Percentiles rank a stretch among this genome's conserved stretches.
phyloP scores from a whole-genome alignment of 2,888 invertebrate species.

The Lasioglossum lativentre region DNA sequence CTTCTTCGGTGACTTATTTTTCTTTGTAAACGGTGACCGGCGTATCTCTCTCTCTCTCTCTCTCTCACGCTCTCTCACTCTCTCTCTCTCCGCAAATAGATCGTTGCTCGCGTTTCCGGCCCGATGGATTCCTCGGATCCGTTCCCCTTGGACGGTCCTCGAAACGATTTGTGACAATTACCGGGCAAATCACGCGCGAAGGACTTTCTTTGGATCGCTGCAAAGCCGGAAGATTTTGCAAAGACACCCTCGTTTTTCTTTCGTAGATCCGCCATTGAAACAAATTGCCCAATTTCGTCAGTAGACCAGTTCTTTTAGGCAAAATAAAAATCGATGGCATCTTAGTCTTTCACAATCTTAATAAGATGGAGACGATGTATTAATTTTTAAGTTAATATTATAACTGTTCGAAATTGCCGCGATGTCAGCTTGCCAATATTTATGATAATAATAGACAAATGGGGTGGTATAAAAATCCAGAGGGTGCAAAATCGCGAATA shows the following conservation, averaged over 20 bases:
- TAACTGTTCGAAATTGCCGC: too few relatives aligned
- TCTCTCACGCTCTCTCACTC: too few relatives aligned
- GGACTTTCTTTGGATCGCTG: background rate
- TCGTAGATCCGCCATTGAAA: too few relatives aligned
- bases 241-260: background rate
- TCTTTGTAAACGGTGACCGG: slow-evolving; percentile 51
- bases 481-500: too few relatives aligned
- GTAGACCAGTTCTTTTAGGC: too few relatives aligned
- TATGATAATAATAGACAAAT: too few relatives aligned
- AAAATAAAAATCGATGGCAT: background rate
- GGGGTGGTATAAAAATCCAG: too few relatives aligned
- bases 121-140: slow-evolving; percentile 34
- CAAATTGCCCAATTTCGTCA: background rate
- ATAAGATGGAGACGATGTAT: too few relatives aligned
- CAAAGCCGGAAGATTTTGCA: background rate
- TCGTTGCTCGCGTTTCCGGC: slow-evolving; percentile 42
- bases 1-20: slow-evolving; percentile 53
- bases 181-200: background rate
- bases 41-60: too few relatives aligned
- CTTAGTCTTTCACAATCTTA: too few relatives aligned
- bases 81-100: slow-evolving; percentile 58
- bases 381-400: too few relatives aligned
- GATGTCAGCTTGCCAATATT: too few relatives aligned
- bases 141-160: slow-evolving; percentile 10
- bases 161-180: slow-evolving; percentile 38